A percentile compares a stretch with the other conserved stretches of the same genome.
Evolutionary conservation across 2,113 vertebrate species (phyloP).

Genomic region (Hypomesus transpacificus): DNA sequence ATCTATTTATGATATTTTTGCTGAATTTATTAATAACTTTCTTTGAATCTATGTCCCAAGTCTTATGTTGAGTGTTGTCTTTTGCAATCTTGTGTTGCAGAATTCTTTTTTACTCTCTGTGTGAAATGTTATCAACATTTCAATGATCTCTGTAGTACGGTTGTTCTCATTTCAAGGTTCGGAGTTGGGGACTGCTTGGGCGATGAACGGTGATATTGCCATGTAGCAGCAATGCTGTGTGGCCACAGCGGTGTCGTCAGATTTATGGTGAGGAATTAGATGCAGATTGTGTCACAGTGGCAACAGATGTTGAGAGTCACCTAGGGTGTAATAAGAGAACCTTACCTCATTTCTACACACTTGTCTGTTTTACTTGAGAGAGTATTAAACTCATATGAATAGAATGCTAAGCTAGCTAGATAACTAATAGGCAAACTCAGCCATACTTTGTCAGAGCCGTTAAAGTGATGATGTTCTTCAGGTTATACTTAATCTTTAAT

Average conservation of each 20-base stretch:
- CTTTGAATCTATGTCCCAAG: neutral
- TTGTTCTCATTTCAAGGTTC: conserved; percentile 62
- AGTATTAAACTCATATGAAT: neutral
- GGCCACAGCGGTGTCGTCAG: conserved; percentile 38
- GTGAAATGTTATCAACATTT: conserved; percentile 7
- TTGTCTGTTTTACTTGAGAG: conserved; percentile 43
- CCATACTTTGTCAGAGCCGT: no score
- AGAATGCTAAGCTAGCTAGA: neutral
- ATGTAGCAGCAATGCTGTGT: conserved; percentile 26
- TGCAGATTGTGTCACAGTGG: conserved; percentile 55
- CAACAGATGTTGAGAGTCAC: conserved; percentile 59
- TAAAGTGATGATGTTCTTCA: no score
- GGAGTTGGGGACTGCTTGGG: conserved; percentile 52
- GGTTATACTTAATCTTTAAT: no score
- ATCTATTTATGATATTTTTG: neutral
- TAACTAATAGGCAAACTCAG: no score
- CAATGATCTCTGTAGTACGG: conserved; percentile 23
- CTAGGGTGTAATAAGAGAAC: conserved; percentile 45
- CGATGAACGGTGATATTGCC: conserved; percentile 63
- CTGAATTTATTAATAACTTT: no score
- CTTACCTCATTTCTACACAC: conserved; percentile 54
- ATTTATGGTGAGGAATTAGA: conserved; percentile 64
- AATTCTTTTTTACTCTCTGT: neutral
- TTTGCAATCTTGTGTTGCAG: no score
- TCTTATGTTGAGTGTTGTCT: neutral